Base-by-base conservation (phyloP, 1,140 invertebrate genomes). In the Cherax quadricarinatus region DNA sequence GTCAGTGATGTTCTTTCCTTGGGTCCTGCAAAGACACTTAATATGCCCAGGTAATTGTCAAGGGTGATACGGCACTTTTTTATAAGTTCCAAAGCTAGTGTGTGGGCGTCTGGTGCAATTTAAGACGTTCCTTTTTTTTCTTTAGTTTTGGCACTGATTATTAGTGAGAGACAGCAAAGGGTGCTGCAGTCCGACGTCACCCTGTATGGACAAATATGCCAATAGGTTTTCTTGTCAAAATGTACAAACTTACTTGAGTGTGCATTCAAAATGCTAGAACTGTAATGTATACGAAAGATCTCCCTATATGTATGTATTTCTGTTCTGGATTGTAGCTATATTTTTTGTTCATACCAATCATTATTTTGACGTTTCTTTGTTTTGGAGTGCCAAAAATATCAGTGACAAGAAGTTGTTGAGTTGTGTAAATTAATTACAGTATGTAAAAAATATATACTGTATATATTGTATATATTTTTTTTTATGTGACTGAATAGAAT, bases 1-100 rank as follows among this genome's bases (percentile, higher is more conserved):
- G 92, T 94, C 1, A 93, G 86, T 60, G 93, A 94, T 78, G 93
- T 94, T n/a, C 89, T 94, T n/a, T 93, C 93, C 16, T 92, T 94
- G 0, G 93, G 93, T n/a, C 93, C 93, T 24, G 91, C 93, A 51
- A 93, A 92, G 86, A 94, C 93, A 12, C 88, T 94, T 21, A 94
- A 94, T 78, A 90, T 93, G 85, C 93, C 93, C 60, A 80, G 93
- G 92, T 94, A 92, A 89, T 80, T 30, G n/a, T 21, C 30, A 30
- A 75, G 6, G 24, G 70, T 75, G 70, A 75, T 75, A 30, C 9
- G 70, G 24, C 70, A 75, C 70, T 75, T 60, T 41, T 41, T 41
- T 85, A 62, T 51, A 62, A 62, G 83, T 57, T 51, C 51, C 57
- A 51, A 48, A 48, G 83, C 10, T 57, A 85, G 53, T 62, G 51